Percentiles rank a stretch among this genome's conserved stretches.
phyloP scores from a whole-genome alignment of 2,888 invertebrate species.

The Drosophila antonietae region DNA sequence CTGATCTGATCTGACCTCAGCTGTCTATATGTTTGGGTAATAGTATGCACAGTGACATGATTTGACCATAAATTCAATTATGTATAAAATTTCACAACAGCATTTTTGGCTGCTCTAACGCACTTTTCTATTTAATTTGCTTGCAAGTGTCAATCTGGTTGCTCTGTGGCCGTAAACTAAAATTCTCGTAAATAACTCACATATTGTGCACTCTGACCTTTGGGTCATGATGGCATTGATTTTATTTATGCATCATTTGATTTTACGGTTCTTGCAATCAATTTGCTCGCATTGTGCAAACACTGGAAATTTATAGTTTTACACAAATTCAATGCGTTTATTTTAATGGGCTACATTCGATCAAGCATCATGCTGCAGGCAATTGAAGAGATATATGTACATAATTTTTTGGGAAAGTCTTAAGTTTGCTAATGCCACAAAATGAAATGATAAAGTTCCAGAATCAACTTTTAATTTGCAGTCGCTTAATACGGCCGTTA shows the following conservation, averaged over 20 bases:
- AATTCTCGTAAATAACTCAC: constrained; percentile 31
- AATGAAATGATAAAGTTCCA: neutral
- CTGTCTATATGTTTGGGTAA: constrained; percentile 59
- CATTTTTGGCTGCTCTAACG: constrained; percentile 63
- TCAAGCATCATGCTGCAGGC: neutral
- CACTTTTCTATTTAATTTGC: constrained; percentile 79
- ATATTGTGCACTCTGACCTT: constrained; percentile 62
- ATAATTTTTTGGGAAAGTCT: neutral
- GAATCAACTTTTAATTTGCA: neutral
- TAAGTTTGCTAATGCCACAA: neutral
- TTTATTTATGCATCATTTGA: constrained; percentile 75
- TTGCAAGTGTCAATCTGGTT: constrained; percentile 67
- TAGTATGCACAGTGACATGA: constrained; percentile 63
- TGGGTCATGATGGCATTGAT: constrained; percentile 66
- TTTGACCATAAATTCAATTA: constrained; percentile 78
- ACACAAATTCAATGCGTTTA: constrained; percentile 33
- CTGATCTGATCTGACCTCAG: constrained; percentile 54
- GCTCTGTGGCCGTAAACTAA: constrained; percentile 46
- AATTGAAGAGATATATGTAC: neutral
- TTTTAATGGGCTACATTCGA: constrained; percentile 35
- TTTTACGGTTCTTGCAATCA: constrained; percentile 73
- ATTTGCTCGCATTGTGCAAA: constrained; percentile 66
- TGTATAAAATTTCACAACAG: constrained; percentile 81
- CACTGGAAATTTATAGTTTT: constrained; percentile 28
- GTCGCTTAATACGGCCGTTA: constrained; percentile 7